Base-by-base conservation (phyloP, 2,797 vertebrate genomes). In the Neostethus bicornis region DNA sequence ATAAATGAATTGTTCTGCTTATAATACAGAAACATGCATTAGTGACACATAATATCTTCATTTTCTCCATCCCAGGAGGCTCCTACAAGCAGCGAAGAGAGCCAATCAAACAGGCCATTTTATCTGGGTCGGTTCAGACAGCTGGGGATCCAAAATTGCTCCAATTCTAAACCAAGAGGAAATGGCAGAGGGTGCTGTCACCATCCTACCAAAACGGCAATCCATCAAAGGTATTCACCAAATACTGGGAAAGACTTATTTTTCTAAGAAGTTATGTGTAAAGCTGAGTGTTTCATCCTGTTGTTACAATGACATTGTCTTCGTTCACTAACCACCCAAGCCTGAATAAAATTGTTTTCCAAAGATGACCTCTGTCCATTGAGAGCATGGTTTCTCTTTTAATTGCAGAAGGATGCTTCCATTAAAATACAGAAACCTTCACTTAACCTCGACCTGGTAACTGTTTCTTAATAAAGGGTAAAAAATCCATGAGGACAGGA, bases 61-160 rank as follows among this genome's bases (percentile, higher is more conserved):
- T 81, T 13, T 68, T 3, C 13, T 69, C 23, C 66, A 5, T 64
- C 58, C 73, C 12, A 98, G 96, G 81, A 91, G 92, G 25, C 94
- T 98, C 62, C 90, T 98, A 56, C 93, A 94, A 81, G 94, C 96
- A 0, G 94, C 96, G 1, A 96, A 95, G 75, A 93, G 89, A 74
- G 96, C 96, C 2, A 97, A 97, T 85, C 94, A 96, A 86, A 96
- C 94, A 0, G 95, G 95, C 4, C 96, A 97, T 71, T 98, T 98
- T 89, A 95, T 98, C 87, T 98, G 96, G 96, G 95, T 98, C 70
- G 96, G 96, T 32, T 97, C 96, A 0, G 96, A 98, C 88, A 98
- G 96, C 87, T 98, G 96, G 96, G 96, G 96, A 54, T 96, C 95
- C 75, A 98, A 98, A 89, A 95, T 94, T 0, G 61, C 95, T 12